These are phyloP conservation scores for Lagopus muta DNA, from an alignment of 2,113 vertebrate species.

Conservation along the genomic window DNA sequence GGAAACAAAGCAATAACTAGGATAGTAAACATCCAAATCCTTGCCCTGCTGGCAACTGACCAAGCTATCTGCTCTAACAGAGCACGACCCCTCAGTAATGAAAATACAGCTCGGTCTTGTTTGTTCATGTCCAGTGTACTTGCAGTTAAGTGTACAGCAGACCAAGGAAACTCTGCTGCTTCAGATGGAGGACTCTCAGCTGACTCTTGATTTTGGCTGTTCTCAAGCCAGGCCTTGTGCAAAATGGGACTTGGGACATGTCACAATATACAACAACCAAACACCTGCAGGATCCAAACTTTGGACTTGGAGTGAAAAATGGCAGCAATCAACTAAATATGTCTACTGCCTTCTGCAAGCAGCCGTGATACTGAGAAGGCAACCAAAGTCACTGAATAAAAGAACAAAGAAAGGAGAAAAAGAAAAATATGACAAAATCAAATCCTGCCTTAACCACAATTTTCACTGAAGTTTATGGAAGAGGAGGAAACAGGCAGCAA, in stretches of 20 bases:
- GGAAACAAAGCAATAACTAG: slow-evolving; percentile 1
- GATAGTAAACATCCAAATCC: background rate
- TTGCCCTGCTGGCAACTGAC: background rate
- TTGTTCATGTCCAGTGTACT: rapidly evolving
- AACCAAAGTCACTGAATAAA: background rate
- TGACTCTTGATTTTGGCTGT: background rate
- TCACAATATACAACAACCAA: background rate
- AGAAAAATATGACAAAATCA: background rate
- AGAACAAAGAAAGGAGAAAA: background rate
- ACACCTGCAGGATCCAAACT: background rate
- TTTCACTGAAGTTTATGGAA: background rate
- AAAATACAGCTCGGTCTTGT: background rate
- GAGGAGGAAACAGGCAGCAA: background rate
- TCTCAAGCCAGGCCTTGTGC: background rate
- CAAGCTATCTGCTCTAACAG: background rate
- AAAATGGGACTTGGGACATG: background rate
- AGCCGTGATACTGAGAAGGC: background rate
- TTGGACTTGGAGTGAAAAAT: background rate
- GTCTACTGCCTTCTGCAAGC: background rate
- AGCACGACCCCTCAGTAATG: background rate
- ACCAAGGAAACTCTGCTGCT: background rate
- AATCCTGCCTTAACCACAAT: background rate
- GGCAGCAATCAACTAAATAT: background rate
- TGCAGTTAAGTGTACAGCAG: background rate
- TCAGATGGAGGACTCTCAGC: background rate